Conservation (phyloP, 2,113 vertebrate genomes). For the human (Homo sapiens) region DNA sequence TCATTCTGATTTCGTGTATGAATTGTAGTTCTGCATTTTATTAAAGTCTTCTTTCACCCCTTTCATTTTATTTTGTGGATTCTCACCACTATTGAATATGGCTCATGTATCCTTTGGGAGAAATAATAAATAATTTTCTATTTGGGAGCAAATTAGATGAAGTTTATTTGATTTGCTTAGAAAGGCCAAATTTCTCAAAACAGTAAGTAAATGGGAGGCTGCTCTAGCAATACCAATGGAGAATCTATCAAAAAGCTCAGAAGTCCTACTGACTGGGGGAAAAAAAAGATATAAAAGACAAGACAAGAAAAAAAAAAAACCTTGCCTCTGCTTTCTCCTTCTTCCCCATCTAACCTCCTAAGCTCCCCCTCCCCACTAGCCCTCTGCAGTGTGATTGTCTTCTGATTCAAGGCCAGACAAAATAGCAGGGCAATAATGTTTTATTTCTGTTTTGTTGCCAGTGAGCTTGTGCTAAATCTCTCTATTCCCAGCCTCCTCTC, state of each 20-base stretch:
- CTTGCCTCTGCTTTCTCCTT: neutral
- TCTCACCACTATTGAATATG: conserved; percentile 52
- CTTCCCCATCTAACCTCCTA: neutral
- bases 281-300: conserved; percentile 63
- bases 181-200: conserved; percentile 36
- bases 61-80: conserved; percentile 13
- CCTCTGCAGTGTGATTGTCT: neutral
- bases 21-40: neutral
- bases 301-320: neutral
- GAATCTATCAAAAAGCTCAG: neutral
- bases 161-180: conserved; percentile 47
- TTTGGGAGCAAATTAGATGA: conserved; percentile 74
- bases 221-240: conserved; percentile 29
- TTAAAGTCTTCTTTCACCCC: neutral
- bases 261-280: neutral
- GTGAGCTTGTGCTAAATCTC: neutral
- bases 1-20: neutral
- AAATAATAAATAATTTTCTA: conserved; percentile 72
- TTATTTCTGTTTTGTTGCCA: conserved; percentile 66
- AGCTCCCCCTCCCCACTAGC: fast-evolving
- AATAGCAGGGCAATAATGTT: conserved; percentile 51
- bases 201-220: conserved; percentile 39
- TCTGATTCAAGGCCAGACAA: conserved; percentile 47
- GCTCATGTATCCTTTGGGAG: conserved; percentile 61
- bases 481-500: neutral